Evolutionary conservation across 2,113 vertebrate genomes (phyloP), one percentile per base, ranked within the genome.

Genomic region (Anarrhichthys ocellatus): DNA sequence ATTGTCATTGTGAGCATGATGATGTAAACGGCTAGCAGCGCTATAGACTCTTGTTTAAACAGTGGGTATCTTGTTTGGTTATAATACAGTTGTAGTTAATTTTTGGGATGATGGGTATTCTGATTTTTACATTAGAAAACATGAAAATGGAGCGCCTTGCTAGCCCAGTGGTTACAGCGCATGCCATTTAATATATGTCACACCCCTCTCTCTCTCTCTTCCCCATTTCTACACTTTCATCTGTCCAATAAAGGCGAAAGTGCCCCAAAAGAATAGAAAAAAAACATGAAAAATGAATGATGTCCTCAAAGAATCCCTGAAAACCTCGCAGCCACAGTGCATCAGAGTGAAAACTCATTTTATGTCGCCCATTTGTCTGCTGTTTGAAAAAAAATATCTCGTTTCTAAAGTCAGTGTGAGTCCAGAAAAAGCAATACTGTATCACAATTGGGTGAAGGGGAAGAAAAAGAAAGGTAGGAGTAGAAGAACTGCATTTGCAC

Each of bases 281-380:
- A 29, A 59, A 59, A 38, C 65, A 44, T 82, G 46, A 74, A 80
- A 87, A 76, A 88, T 80, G 5, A 44, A 82, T 72, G 66, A 73
- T 54, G 50, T 63, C 46, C 54, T 81, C 34, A 64, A 42, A 74
- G 63, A 70, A 38, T 32, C 27, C 36, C 54, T 22, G 42, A 17
- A 36, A 54, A 73, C 58, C 52, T 73, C 59, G 46, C 10, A 50
- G 77, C 36, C 24, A 38, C 67, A 20, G 59, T 9, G 54, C 9
- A 67, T 34, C 42, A 34, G 71, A 76, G 34, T 63, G 59, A 73
- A 79, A 84, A 73, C 63, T 52, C 11, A 40, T 78, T 78, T 67
- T 67, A 50, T 68, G 27, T 52, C 20, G 36, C 54, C 40, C 44
- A 27, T 80, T 56, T 32, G 27, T 75, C 52, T 50, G 40, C 73